Evolutionary conservation across 2,113 vertebrate genomes (phyloP).

Genomic region (Propithecus coquereli): DNA sequence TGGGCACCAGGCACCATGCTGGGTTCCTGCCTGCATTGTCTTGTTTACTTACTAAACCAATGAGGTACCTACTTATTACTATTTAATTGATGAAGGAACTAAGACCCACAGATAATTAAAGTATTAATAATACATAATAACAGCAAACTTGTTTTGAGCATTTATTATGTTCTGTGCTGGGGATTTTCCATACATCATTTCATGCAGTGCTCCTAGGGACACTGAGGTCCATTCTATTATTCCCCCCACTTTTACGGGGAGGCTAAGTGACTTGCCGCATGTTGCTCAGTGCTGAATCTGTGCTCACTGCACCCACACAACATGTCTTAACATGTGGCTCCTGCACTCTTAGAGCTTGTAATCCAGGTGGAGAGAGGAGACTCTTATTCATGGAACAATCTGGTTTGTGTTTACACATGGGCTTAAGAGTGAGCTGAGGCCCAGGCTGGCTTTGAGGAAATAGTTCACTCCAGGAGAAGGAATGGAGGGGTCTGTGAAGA

Average conservation of each 20-base stretch:
- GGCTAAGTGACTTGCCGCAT: neutral
- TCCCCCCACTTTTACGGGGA: neutral
- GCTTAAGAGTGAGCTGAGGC: neutral
- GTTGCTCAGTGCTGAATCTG: neutral
- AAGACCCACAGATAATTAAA: neutral
- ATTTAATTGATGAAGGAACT: neutral
- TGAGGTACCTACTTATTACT: neutral
- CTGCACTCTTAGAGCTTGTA: neutral
- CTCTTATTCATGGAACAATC: neutral
- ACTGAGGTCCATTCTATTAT: neutral
- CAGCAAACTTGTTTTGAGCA: neutral
- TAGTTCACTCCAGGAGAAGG: neutral
- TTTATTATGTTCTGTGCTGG: neutral
- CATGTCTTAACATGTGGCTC: neutral
- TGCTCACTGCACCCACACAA: neutral
- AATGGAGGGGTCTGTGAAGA: neutral
- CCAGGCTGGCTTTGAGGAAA: neutral
- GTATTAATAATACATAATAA: neutral
- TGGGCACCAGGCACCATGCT: neutral
- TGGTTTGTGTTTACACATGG: neutral
- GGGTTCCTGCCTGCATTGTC: neutral
- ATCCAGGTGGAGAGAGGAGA: neutral
- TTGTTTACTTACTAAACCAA: neutral
- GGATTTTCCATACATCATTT: neutral
- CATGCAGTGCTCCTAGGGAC: neutral